Conservation (phyloP, 2,888 invertebrate species). For the Ectemnius continuus region DNA sequence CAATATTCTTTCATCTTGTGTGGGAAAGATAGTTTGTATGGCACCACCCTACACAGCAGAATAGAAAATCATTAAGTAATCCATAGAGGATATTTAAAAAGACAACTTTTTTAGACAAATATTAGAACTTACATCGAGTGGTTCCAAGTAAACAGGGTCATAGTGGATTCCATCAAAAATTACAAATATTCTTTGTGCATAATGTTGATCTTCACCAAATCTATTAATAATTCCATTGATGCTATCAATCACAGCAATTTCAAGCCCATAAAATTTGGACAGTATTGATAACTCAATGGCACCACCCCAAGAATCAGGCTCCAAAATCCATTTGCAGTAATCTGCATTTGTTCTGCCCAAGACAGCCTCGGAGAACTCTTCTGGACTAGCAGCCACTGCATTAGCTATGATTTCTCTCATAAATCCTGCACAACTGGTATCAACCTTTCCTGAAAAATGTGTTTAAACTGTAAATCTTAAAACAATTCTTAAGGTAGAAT, state of each 20-base stretch:
- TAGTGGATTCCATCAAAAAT: slow-evolving; percentile 98
- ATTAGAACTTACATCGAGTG: slow-evolving; percentile 82
- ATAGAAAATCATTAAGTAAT: slow-evolving; percentile 8
- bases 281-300: slow-evolving; percentile 96
- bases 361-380: slow-evolving; percentile 91
- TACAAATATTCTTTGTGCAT: slow-evolving; percentile 89
- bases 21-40: slow-evolving; percentile 89
- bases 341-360: slow-evolving; percentile 90
- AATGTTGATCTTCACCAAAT: slow-evolving; percentile 95
- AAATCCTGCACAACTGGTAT: slow-evolving; percentile 85
- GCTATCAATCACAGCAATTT: slow-evolving; percentile 96
- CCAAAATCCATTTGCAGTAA: slow-evolving; percentile 94
- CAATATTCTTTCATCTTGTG: slow-evolving; percentile 85
- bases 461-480: slow-evolving; percentile 5
- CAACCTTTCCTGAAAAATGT: slow-evolving; percentile 82
- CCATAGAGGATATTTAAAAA: neutral
- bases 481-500: slow-evolving; percentile 13
- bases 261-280: slow-evolving; percentile 91
- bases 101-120: slow-evolving; percentile 68
- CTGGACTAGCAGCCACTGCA: slow-evolving; percentile 87
- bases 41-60: slow-evolving; percentile 81
- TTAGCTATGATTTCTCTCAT: slow-evolving; percentile 94
- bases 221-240: slow-evolving; percentile 93
- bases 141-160: slow-evolving; percentile 94
- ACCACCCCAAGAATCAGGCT: slow-evolving; percentile 95